Evolutionary conservation across 2,113 vertebrate species (phyloP).

Genomic region (Eulemur rufifrons): DNA sequence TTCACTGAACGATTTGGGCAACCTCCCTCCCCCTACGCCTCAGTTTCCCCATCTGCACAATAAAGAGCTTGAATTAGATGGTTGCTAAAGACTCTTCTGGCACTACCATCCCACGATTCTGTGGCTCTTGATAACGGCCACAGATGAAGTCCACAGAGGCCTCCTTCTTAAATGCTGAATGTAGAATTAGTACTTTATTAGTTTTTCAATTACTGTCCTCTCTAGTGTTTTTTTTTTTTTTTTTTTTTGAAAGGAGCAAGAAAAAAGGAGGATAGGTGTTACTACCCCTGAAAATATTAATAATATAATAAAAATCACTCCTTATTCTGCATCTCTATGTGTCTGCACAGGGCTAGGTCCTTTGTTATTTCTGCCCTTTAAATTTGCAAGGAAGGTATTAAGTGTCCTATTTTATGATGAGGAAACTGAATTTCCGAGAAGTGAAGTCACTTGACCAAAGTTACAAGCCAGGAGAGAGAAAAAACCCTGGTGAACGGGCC

Average conservation of each 20-base stretch:
- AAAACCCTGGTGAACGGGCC: not conserved
- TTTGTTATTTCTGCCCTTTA: not conserved
- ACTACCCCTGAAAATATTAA: not conserved
- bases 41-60: not conserved
- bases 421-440: not conserved
- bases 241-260: not conserved
- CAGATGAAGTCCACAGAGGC: not conserved
- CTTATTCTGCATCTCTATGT: not conserved
- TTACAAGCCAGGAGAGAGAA: not conserved
- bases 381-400: not conserved
- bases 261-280: slow-evolving; percentile 4
- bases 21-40: not conserved
- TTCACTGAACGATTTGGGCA: not conserved
- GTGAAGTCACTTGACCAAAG: not conserved
- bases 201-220: not conserved
- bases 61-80: not conserved
- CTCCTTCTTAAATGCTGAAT: not conserved
- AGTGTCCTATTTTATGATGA: not conserved
- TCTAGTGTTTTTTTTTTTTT: not conserved
- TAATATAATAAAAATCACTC: not conserved
- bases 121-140: not conserved
- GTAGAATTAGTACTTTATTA: not conserved
- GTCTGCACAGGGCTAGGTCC: not conserved
- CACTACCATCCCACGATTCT: not conserved
- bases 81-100: not conserved